Evolutionary conservation across 2,888 invertebrate species (phyloP).

Genomic region (Lysandra bellargus): DNA sequence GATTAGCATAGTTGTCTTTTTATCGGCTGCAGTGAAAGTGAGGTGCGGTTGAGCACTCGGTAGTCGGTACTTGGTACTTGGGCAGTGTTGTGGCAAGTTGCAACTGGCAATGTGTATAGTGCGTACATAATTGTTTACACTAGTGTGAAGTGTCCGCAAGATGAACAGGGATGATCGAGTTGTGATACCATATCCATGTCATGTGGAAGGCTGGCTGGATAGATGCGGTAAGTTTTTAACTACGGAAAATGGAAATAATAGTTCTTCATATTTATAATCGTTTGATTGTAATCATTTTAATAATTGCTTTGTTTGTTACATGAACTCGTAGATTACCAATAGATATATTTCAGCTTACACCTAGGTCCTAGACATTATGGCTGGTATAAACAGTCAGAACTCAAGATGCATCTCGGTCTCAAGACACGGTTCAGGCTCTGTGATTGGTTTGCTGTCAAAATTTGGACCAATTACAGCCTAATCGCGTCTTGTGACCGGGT

Average conservation of each 20-base stretch:
- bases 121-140: slow-evolving; percentile 46
- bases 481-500: too few relatives aligned
- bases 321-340: background rate
- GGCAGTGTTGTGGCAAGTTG: slow-evolving; percentile 58
- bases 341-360: background rate
- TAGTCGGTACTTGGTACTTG: slow-evolving; percentile 34
- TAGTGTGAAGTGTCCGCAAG: slow-evolving; percentile 51
- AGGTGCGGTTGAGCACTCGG: slow-evolving; percentile 50
- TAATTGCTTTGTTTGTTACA: background rate
- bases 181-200: slow-evolving; percentile 69
- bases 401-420: too few relatives aligned
- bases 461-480: too few relatives aligned
- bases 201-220: slow-evolving; percentile 74
- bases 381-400: too few relatives aligned
- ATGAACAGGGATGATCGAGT: slow-evolving; percentile 61
- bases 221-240: slow-evolving; percentile 65
- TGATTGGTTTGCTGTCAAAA: too few relatives aligned
- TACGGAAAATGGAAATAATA: background rate
- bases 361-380: background rate
- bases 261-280: background rate
- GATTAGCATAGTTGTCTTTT: slow-evolving; percentile 50
- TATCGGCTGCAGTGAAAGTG: slow-evolving; percentile 72
- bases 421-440: too few relatives aligned
- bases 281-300: background rate
- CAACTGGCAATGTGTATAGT: slow-evolving; percentile 47